These are phyloP conservation scores for Electrona antarctica DNA, from an alignment of 2,113 vertebrate genomes.

Conservation along the genomic window DNA sequence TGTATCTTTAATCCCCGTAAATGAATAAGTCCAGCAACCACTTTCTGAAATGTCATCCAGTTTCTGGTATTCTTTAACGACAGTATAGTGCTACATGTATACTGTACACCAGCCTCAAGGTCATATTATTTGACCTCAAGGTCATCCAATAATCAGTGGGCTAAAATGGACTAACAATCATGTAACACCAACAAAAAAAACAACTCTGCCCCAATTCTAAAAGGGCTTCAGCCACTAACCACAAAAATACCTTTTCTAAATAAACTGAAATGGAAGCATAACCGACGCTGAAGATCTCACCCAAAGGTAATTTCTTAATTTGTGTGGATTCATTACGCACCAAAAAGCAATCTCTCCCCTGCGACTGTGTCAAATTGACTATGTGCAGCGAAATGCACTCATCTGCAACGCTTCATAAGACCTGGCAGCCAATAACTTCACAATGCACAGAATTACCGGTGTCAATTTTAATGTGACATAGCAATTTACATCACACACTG, in stretches of 20 bases:
- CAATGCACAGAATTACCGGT: constrained; percentile 72
- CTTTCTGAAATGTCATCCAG: too few relatives aligned
- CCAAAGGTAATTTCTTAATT: constrained; percentile 71
- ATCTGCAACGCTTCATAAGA: constrained; percentile 66
- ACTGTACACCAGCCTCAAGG: background rate
- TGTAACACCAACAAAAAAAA: too few relatives aligned
- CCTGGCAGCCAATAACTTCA: constrained; percentile 67
- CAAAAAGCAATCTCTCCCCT: constrained; percentile 68
- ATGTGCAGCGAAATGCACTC: constrained; percentile 66
- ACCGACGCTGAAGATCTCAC: constrained; percentile 44
- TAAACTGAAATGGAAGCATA: constrained; percentile 39
- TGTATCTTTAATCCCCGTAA: too few relatives aligned
- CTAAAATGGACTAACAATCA: too few relatives aligned
- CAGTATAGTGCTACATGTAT: too few relatives aligned
- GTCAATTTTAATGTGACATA: constrained; percentile 74
- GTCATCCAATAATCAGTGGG: too few relatives aligned
- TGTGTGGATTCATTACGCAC: constrained; percentile 66
- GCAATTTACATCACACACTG: constrained; percentile 70
- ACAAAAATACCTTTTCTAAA: constrained; percentile 36
- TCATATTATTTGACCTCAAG: background rate
- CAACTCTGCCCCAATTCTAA: too few relatives aligned
- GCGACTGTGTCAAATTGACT: constrained; percentile 72
- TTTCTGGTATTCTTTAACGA: too few relatives aligned
- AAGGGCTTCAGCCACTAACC: constrained; percentile 1
- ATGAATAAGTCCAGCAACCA: too few relatives aligned